Base-by-base conservation (phyloP, 2,797 vertebrate species). In the Malacoraja senta region DNA sequence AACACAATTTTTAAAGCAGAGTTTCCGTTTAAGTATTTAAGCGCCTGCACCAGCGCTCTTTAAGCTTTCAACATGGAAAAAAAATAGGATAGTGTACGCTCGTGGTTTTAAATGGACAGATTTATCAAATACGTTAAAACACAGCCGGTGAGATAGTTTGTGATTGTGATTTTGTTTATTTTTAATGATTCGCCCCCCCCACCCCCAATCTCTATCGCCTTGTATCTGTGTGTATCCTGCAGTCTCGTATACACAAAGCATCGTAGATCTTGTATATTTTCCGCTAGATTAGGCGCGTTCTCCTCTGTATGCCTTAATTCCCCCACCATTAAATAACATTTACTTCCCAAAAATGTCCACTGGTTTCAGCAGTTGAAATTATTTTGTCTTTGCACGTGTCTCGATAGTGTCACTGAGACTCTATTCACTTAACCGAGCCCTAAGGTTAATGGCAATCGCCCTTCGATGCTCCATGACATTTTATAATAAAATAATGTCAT, bases 361-460 rank as follows among this genome's bases (percentile, higher is more conserved):
- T 74, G 68, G 90, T 91, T 91, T 91, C 35, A 71, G 32, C 68
- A 91, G 90, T 74, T 91, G 90, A 74, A 91, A 91, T 91, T 71
- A 91, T 91, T 90, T 91, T n/a, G 90, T 74, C 35, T 91, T 15
- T 10, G 68, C 29, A 21, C 21, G 61, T 88, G 84, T 74, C 35
- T 91, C 74, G 44, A 76, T n/a, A 91, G 81, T 65, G 77, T 78
- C 63, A 71, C 53, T 26, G 35, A 35, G 83, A 78, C 53, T 68
- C 76, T 29, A 81, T 78, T 92, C 93, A 83, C 74, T 94, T 65
- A 79, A 71, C 53, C 74, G 61, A 86, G 35, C 72, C 65, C 61
- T 65, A 77, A 79, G 93, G 93, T 92, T 94, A 84, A 94, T 94
- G 93, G 58, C 61, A 93, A 93, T 79, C 44, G 79, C 21, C 19